Conservation (phyloP, 1,140 invertebrate species). For the Drosophila lacertosa region DNA sequence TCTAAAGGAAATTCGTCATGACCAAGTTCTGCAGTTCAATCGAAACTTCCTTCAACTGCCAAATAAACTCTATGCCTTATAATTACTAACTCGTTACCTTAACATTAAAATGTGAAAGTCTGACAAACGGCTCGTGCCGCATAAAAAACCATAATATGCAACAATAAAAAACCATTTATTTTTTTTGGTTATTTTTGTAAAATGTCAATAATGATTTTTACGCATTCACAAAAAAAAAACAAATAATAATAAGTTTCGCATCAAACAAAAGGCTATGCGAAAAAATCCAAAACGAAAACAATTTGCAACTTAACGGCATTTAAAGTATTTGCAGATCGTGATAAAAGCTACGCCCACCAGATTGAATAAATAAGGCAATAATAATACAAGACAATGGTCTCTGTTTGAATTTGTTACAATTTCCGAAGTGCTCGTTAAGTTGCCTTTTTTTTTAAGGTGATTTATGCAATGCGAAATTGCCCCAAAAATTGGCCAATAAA, state of each 20-base stretch:
- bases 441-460: background rate
- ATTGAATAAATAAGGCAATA: slow-evolving; percentile 58
- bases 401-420: slow-evolving; percentile 45
- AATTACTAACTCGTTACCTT: slow-evolving; percentile 40
- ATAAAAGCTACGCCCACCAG: slow-evolving; percentile 71
- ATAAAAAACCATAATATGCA: slow-evolving; percentile 38
- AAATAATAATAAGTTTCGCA: no score
- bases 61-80: slow-evolving; percentile 27
- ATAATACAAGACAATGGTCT: slow-evolving; percentile 36
- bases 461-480: slow-evolving; percentile 8
- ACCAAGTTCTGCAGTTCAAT: slow-evolving; percentile 12
- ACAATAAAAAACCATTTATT: slow-evolving; percentile 18
- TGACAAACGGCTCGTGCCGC: slow-evolving; percentile 57
- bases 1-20: slow-evolving; percentile 28
- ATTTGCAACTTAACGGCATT: slow-evolving; percentile 60
- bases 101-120: slow-evolving; percentile 68
- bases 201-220: slow-evolving; percentile 44
- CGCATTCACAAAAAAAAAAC: slow-evolving; percentile 13
- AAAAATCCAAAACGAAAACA: slow-evolving; percentile 27
- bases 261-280: background rate
- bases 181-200: no score
- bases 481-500: slow-evolving; percentile 38
- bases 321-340: slow-evolving; percentile 71
- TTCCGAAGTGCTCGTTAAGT: slow-evolving; percentile 34
- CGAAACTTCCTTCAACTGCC: slow-evolving; percentile 13